Percentiles rank a stretch among this genome's conserved stretches.
These are phyloP conservation scores for Papilio polytes DNA, from an alignment of 1,140 invertebrate genomes.

Conservation along the genomic window DNA sequence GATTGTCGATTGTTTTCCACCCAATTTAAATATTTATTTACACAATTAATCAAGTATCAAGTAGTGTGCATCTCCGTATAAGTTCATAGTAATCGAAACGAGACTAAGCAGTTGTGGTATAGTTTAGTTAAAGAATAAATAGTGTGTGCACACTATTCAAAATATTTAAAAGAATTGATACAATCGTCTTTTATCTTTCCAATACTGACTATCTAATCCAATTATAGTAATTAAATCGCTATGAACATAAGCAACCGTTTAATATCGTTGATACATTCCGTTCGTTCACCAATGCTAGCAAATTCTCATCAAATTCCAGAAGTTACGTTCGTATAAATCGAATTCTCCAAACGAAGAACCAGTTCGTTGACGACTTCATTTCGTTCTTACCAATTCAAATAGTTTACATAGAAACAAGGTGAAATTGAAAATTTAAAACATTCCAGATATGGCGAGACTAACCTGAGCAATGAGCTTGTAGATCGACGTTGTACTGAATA, in stretches of 20 bases:
- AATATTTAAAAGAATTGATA: too few relatives aligned
- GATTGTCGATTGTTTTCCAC: too few relatives aligned
- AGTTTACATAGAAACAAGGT: slow-evolving; percentile 36
- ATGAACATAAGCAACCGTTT: background rate
- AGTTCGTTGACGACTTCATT: slow-evolving; percentile 39
- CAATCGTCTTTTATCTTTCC: too few relatives aligned
- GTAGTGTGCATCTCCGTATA: too few relatives aligned
- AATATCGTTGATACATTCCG: background rate
- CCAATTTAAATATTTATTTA: too few relatives aligned
- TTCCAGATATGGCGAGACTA: slow-evolving; percentile 24
- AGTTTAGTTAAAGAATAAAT: too few relatives aligned
- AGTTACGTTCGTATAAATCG: slow-evolving; percentile 28
- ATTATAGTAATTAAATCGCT: too few relatives aligned
- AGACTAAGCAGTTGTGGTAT: too few relatives aligned
- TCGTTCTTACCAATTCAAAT: slow-evolving; percentile 24
- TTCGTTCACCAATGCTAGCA: background rate
- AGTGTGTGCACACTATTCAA: too few relatives aligned
- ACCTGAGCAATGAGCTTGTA: background rate
- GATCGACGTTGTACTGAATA: slow-evolving; percentile 6
- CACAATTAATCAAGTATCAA: too few relatives aligned
- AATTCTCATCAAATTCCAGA: background rate
- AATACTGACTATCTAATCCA: too few relatives aligned
- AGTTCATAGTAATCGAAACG: too few relatives aligned
- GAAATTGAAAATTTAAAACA: slow-evolving; percentile 35
- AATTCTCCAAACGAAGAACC: slow-evolving; percentile 25